Evolutionary conservation across 2,113 vertebrate genomes (phyloP).

Genomic region (Heliornis fulica): DNA sequence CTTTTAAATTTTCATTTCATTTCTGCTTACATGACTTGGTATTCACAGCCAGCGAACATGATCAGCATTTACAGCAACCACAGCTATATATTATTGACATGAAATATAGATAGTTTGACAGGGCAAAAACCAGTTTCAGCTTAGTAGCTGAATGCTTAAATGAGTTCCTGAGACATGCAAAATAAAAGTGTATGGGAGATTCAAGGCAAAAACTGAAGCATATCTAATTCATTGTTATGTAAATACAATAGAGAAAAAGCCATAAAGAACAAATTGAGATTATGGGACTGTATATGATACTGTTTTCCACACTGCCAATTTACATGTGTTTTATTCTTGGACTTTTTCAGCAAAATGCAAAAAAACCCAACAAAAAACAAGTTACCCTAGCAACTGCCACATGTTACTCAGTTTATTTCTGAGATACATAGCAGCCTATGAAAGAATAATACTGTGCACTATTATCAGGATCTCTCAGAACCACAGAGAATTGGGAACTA

Average conservation of each 20-base stretch:
- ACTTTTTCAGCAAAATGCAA: slow-evolving; percentile 65
- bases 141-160: background rate
- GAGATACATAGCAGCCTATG: background rate
- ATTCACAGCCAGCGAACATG: background rate
- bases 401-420: slow-evolving; percentile 51
- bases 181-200: background rate
- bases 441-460: slow-evolving; percentile 20
- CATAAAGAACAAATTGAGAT: slow-evolving; percentile 4
- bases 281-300: background rate
- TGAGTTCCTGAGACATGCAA: background rate
- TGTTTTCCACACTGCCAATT: slow-evolving; percentile 44
- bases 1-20: background rate
- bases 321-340: slow-evolving; percentile 60
- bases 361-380: no score
- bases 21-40: background rate
- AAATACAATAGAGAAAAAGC: background rate
- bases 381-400: slow-evolving; percentile 72
- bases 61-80: background rate
- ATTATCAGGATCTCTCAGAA: background rate
- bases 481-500: background rate
- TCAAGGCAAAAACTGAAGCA: background rate
- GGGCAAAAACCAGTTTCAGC: background rate
- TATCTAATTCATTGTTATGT: background rate
- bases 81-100: background rate
- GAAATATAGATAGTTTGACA: background rate